Percentiles rank a stretch among this genome's conserved stretches.
phyloP scores from a whole-genome alignment of 2,113 vertebrate species.

The Bungarus multicinctus region DNA sequence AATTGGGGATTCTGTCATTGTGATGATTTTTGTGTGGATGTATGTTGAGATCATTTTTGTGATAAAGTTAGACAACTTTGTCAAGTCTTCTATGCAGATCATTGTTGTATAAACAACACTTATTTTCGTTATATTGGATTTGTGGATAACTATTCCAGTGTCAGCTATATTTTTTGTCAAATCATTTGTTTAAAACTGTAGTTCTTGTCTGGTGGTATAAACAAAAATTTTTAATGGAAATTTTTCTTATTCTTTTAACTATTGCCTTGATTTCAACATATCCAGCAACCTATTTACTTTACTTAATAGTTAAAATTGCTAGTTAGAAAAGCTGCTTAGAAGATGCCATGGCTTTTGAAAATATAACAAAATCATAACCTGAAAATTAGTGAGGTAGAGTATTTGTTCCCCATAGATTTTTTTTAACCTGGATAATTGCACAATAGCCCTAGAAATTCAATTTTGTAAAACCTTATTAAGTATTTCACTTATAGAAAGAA shows the following conservation, averaged over 20 bases:
- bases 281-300: background rate
- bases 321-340: background rate
- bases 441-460: background rate
- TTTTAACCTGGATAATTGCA: background rate
- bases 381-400: background rate
- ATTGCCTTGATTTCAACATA: background rate
- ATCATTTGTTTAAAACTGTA: background rate
- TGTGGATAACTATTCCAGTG: background rate
- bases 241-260: background rate
- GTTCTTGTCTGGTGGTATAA: background rate
- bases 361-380: background rate
- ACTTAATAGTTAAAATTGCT: background rate
- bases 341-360: background rate
- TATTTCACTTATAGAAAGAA: background rate
- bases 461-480: background rate
- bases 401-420: background rate
- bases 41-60: too few relatives aligned
- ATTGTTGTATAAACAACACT: background rate
- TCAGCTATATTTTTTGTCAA: background rate
- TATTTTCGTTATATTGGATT: background rate
- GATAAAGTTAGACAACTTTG: background rate
- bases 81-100: background rate
- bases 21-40: too few relatives aligned
- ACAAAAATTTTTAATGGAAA: background rate
- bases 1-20: too few relatives aligned